Percentiles rank a stretch among this genome's conserved stretches.
Evolutionary conservation across 2,113 vertebrate species (phyloP).

Genomic region (Xerus inauris): DNA sequence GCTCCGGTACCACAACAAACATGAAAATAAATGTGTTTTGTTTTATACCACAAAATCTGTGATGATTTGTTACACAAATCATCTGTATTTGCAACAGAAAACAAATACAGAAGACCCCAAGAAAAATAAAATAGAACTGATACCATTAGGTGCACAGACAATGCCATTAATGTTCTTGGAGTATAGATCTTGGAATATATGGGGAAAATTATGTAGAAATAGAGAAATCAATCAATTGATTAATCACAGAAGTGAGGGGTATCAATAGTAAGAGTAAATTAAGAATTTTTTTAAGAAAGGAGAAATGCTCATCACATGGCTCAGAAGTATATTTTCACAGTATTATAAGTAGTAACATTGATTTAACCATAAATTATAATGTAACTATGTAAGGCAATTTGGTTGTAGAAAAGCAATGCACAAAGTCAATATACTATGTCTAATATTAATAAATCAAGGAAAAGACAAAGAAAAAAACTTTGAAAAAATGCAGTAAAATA

Average conservation of each 20-base stretch:
- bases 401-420: not conserved
- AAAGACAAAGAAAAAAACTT: not conserved
- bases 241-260: not conserved
- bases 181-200: not conserved
- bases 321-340: not conserved
- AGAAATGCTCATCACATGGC: not conserved
- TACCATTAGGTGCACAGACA: not conserved
- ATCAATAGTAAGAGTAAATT: constrained; percentile 9
- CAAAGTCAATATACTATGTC: not conserved
- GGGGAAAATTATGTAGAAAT: not conserved
- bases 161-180: not conserved
- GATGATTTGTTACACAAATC: not conserved
- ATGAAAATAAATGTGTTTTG: fast-evolving
- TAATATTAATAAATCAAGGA: not conserved
- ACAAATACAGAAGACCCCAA: not conserved
- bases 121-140: not conserved
- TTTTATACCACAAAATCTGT: not conserved
- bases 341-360: not conserved
- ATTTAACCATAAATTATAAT: not conserved
- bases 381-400: not conserved
- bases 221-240: not conserved
- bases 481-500: too few relatives aligned
- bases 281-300: constrained; percentile 6
- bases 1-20: not conserved
- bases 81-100: not conserved